Conservation (phyloP, 2,797 vertebrate species). For the Etheostoma perlongum region DNA sequence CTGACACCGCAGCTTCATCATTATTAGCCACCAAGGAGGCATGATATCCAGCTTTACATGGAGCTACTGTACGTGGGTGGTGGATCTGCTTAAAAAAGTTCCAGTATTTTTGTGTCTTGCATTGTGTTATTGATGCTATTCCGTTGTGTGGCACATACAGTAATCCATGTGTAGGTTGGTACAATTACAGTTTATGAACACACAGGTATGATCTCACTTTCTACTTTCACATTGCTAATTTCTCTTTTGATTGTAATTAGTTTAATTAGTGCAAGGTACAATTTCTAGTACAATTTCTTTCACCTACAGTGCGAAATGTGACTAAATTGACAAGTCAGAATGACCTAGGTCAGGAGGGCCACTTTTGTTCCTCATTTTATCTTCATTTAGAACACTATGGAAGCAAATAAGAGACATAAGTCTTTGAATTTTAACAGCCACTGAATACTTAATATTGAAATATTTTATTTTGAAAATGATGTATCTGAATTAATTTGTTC, state of each 20-base stretch:
- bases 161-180: background rate
- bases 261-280: no score
- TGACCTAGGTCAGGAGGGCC: background rate
- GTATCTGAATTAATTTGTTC: no score
- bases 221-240: background rate
- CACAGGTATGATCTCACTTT: background rate
- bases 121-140: background rate
- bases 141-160: background rate
- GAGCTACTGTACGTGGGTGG: background rate
- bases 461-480: no score
- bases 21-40: background rate
- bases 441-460: no score
- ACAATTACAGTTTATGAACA: background rate
- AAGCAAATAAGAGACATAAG: no score
- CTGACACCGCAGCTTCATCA: background rate
- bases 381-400: background rate
- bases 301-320: background rate
- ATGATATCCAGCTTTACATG: background rate
- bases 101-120: background rate
- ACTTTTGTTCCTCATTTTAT: background rate
- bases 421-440: no score
- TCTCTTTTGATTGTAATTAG: background rate
- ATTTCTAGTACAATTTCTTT: background rate
- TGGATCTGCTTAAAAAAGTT: no score
- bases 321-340: conserved; percentile 8